Conservation (phyloP, 2,888 invertebrate genomes). For the Euzophera pinguis region DNA sequence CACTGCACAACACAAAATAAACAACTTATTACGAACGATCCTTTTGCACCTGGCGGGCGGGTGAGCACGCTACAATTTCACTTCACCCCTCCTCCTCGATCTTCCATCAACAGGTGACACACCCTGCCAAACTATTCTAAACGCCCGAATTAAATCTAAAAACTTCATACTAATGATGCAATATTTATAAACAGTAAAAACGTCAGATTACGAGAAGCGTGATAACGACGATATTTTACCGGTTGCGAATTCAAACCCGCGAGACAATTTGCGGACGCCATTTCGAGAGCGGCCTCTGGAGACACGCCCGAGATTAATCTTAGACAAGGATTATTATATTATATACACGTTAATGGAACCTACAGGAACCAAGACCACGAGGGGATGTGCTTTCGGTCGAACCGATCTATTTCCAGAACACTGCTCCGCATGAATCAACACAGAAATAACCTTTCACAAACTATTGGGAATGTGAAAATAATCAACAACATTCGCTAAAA, state of each 20-base stretch:
- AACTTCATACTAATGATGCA: slow-evolving; percentile 19
- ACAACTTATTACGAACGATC: slow-evolving; percentile 26
- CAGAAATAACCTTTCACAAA: slow-evolving; percentile 78
- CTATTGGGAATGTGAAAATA: slow-evolving; percentile 63
- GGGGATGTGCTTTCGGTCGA: slow-evolving; percentile 70
- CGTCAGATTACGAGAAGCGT: slow-evolving; percentile 36
- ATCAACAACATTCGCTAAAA: slow-evolving; percentile 56
- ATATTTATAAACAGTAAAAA: slow-evolving; percentile 28
- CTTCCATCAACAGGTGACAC: slow-evolving; percentile 71
- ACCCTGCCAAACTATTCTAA: slow-evolving; percentile 40
- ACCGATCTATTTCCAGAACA: slow-evolving; percentile 76
- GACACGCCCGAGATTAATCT: slow-evolving; percentile 63
- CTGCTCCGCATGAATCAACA: slow-evolving; percentile 78
- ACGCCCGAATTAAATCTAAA: slow-evolving; percentile 14
- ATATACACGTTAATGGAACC: slow-evolving; percentile 29
- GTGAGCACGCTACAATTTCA: slow-evolving; percentile 19
- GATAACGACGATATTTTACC: slow-evolving; percentile 61
- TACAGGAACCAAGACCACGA: slow-evolving; percentile 53
- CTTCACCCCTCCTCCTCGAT: slow-evolving; percentile 30
- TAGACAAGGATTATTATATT: slow-evolving; percentile 25
- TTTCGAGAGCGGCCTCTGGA: slow-evolving; percentile 57
- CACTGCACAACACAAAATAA: slow-evolving; percentile 57
- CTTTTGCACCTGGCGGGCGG: slow-evolving; percentile 39
- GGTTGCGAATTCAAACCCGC: slow-evolving; percentile 72
- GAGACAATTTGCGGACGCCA: slow-evolving; percentile 69